Base-by-base conservation (phyloP, 2,888 invertebrate species). In the Drosophila suboccidentalis region DNA sequence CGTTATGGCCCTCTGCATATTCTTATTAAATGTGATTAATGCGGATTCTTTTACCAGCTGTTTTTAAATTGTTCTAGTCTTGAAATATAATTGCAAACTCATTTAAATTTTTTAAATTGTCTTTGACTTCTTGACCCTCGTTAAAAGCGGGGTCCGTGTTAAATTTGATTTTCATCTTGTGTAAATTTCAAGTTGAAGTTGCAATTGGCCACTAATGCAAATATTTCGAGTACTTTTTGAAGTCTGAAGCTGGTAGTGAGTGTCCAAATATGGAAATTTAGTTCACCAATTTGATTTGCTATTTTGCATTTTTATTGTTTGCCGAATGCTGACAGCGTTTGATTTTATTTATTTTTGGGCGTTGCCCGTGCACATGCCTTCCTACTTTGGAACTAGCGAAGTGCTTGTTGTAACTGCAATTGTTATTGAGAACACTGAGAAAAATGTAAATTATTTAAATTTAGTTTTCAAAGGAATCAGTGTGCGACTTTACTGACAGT, bases 281-380 rank as follows among this genome's bases (percentile, higher is more conserved):
- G 89, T 72, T 78, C 82, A 68, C 15, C 83, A 80, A 78, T 89
- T 89, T 72, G 89, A 65, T 84, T 87, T 71, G 70, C 64, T 65
- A 62, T 84, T 83, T 87, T 87, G 85, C 85, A 84, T 83, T 84
- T 83, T 87, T 89, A 83, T 83, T 89, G 88, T 83, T 87, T 71
- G 71, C 68, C 83, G 67, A 80, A 83, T 82, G 89, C 79, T 84
- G 82, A 89, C 82, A 89, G 89, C 89, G 36, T 87, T 83, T 89
- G 87, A 83, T 83, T 89, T 71, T 83, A 82, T 83, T 82, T 82
- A 82, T 82, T 83, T 89, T 83, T 87, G 82, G 82, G 82, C 82
- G 82, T 89, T 89, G 89, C 50, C 81, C 57, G 59, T 22, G 50
- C 74, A 50, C 68, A 71, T 87, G 61, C 82, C 82, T 83, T 81